These are phyloP conservation scores for Xiphophorus hellerii DNA, from an alignment of 2,113 vertebrate genomes.

Conservation along the genomic window DNA sequence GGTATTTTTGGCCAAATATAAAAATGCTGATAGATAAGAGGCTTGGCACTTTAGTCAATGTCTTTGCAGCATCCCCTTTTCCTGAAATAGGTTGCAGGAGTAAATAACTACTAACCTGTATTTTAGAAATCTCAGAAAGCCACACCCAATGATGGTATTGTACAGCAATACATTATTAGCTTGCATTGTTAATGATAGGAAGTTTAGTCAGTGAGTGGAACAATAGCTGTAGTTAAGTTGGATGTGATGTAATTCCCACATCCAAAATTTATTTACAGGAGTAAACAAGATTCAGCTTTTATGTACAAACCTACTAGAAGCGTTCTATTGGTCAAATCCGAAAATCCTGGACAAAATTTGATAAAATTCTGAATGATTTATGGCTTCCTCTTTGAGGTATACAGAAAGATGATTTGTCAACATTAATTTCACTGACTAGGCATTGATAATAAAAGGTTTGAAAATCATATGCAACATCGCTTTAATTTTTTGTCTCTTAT, in stretches of 20 bases:
- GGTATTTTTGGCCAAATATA: too few species aligned
- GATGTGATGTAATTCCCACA: too few species aligned
- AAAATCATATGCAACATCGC: conserved; percentile 30
- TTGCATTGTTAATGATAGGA: too few species aligned
- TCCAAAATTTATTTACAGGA: too few species aligned
- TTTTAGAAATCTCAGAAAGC: neutral
- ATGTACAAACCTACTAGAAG: neutral
- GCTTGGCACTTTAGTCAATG: neutral
- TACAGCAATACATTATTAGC: neutral
- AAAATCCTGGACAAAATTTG: neutral
- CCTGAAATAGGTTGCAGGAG: neutral
- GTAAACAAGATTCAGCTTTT: neutral
- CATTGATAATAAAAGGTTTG: conserved; percentile 37
- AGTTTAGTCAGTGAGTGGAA: too few species aligned
- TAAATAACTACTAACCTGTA: neutral
- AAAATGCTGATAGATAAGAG: too few species aligned
- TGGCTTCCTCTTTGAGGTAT: neutral
- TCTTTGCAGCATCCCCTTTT: neutral
- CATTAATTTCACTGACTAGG: conserved; percentile 36
- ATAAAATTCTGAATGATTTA: neutral
- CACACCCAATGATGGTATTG: neutral
- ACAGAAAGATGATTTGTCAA: conserved; percentile 26
- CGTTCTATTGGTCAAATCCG: neutral
- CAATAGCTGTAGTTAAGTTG: too few species aligned
- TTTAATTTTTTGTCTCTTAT: conserved; percentile 40